Conservation (phyloP, 2,888 invertebrate species). For the Drosophila neoperkinsi region DNA sequence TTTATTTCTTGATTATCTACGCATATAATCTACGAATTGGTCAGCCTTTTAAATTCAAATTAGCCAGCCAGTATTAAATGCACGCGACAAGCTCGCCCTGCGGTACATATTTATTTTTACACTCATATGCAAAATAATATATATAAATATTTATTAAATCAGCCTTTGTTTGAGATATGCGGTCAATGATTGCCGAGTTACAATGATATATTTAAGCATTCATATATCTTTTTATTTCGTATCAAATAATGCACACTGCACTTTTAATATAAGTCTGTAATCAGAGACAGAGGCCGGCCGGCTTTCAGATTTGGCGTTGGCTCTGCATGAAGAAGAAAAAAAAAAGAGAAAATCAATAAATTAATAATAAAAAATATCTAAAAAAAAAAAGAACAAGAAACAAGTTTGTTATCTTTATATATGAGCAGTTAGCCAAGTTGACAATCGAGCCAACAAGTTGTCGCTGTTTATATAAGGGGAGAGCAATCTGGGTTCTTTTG, state of each 20-base stretch:
- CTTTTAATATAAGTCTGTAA: constrained; percentile 18
- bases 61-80: constrained; percentile 65
- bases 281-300: constrained; percentile 41
- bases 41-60: constrained; percentile 77
- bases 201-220: not conserved
- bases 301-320: constrained; percentile 33
- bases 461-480: constrained; percentile 28
- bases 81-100: constrained; percentile 63
- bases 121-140: constrained; percentile 1
- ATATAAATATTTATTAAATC: not conserved
- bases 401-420: constrained; percentile 42
- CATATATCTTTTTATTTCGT: constrained; percentile 22
- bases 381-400: constrained; percentile 9
- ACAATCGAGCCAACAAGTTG: constrained; percentile 17
- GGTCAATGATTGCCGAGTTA: constrained; percentile 36
- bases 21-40: constrained; percentile 67
- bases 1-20: constrained; percentile 73
- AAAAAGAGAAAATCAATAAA: not conserved
- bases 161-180: constrained; percentile 13
- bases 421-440: constrained; percentile 23
- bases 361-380: not conserved
- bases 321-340: constrained; percentile 13
- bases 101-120: constrained; percentile 1
- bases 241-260: constrained; percentile 51
- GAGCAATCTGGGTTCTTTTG: constrained; percentile 37